Base-by-base conservation (phyloP, 2,797 vertebrate species). In the Sebastes flavidus region DNA sequence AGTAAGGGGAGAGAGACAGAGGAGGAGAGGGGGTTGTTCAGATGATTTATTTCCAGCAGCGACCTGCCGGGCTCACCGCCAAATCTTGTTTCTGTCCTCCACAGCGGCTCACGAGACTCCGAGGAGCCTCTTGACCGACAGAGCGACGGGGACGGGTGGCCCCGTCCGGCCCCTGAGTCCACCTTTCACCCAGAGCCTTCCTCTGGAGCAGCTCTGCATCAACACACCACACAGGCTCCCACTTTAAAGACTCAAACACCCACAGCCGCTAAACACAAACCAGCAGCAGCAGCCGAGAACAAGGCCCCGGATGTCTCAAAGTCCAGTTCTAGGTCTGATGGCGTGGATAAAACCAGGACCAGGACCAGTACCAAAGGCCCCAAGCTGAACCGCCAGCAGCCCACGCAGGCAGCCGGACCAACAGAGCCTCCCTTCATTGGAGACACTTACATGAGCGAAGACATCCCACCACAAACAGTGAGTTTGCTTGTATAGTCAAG, bases 361-460 rank as follows among this genome's bases (percentile, higher is more conserved):
- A 14, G 34, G 3, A 29, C 29, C 30, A 30, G 30, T 6, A 30
- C n/a, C 68, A 46, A 36, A 36, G 8, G 52, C 66, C 30, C 34
- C 0, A 4, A n/a, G 1, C 25, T 24, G 29, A 56, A 11, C 20
- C 60, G 38, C 13, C 69, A 4, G 11, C 38, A 1, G 13, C 22
- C 65, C 59, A 16, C 55, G 1, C 20, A 22, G 18, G 13, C 60
- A 2, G 6, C 18, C 20, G 4, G 71, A 18, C 14, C 84, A 1
- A 92, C 83, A 1, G 87, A 92, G 46, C 77, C 82, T 0, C 65
- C 92, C 20, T 95, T 82, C 85, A 91, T 95, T 1, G 96, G 96
- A 65, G 95, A 96, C 77, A 4, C 7, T 0, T 96, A 97, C 72
- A 78, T 80, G 74, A 87, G 11, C 0, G 95, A 95, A 5, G 80